Evolutionary conservation across 2,888 invertebrate species (phyloP).

Genomic region (Oligia fasciuncula): DNA sequence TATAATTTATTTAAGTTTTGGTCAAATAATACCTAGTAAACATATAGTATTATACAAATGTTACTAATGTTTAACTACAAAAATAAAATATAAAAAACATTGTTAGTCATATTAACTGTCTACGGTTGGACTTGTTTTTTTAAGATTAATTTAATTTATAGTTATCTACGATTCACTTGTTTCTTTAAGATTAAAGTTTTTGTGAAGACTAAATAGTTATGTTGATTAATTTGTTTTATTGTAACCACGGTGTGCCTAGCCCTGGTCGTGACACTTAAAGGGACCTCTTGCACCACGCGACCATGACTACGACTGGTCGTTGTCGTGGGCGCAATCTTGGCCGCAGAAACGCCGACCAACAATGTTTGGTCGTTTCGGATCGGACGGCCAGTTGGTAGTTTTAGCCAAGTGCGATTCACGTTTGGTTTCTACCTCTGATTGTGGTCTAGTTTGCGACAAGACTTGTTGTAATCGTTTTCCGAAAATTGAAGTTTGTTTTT

Average conservation of each 20-base stretch:
- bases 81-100: no score
- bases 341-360: not conserved
- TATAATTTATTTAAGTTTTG: not conserved
- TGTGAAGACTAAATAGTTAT: conserved; percentile 7
- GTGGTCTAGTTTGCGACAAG: not conserved
- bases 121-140: not conserved
- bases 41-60: not conserved
- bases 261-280: not conserved
- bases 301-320: not conserved
- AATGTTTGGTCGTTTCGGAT: not conserved
- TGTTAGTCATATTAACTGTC: no score
- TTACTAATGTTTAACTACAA: not conserved
- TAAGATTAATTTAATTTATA: not conserved
- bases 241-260: not conserved
- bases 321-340: not conserved
- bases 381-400: not conserved
- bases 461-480: not conserved
- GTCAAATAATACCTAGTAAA: not conserved
- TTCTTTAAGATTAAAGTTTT: not conserved
- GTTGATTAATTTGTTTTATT: conserved; percentile 7
- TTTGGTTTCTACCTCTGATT: not conserved
- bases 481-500: not conserved
- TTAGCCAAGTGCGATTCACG: not conserved
- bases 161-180: not conserved
- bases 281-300: no score